Percentiles rank a stretch among this genome's conserved stretches.
Evolutionary conservation across 2,113 vertebrate species (phyloP).

Genomic region (Pedetes capensis): DNA sequence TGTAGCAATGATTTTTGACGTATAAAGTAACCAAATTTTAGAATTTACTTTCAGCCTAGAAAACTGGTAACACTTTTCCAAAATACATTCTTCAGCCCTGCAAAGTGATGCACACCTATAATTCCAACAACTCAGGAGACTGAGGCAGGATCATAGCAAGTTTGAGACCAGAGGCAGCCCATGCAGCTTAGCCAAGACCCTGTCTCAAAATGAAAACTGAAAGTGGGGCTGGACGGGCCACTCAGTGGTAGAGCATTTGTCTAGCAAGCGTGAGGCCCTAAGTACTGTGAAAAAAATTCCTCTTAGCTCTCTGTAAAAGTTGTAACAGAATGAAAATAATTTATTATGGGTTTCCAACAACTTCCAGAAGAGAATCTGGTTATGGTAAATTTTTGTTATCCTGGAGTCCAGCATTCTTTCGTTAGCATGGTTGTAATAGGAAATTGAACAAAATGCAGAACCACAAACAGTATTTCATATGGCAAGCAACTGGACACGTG

Average conservation of each 20-base stretch:
- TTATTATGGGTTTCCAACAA: background rate
- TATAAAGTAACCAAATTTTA: background rate
- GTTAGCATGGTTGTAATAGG: background rate
- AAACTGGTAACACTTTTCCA: background rate
- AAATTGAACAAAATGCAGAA: conserved; percentile 43
- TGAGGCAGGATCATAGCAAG: too few relatives aligned
- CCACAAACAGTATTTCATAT: background rate
- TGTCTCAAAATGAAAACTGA: too few relatives aligned
- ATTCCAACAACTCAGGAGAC: too few relatives aligned
- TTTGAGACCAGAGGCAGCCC: too few relatives aligned
- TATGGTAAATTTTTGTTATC: background rate
- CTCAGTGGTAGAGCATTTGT: too few relatives aligned
- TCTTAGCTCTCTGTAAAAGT: background rate
- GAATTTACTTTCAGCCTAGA: background rate
- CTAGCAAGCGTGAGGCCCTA: too few relatives aligned
- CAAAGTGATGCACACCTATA: too few relatives aligned
- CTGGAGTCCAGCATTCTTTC: background rate
- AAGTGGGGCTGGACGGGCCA: too few relatives aligned
- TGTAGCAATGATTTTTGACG: background rate
- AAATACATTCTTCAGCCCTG: too few relatives aligned
- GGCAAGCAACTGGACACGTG: background rate
- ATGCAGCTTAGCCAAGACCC: too few relatives aligned
- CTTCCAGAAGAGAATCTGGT: background rate
- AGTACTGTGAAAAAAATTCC: too few relatives aligned
- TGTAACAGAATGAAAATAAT: background rate